phyloP scores from a whole-genome alignment of 2,888 invertebrate genomes.

The Acanthosoma haemorrhoidale region DNA sequence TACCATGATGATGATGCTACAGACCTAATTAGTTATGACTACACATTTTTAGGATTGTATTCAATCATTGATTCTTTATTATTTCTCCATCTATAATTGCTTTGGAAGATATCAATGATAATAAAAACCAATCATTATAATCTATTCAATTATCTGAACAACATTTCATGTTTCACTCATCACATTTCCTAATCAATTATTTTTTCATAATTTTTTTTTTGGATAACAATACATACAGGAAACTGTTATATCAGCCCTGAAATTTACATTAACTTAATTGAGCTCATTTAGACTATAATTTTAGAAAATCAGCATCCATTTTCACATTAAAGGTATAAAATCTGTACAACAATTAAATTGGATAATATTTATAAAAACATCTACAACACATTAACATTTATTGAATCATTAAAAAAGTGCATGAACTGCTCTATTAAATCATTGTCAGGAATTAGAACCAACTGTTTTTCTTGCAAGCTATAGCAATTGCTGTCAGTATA shows the following conservation, averaged over 20 bases:
- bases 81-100: too few species aligned
- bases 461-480: conserved; percentile 4
- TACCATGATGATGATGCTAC: neutral
- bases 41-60: neutral
- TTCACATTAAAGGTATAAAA: conserved; percentile 22
- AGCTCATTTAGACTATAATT: conserved; percentile 17
- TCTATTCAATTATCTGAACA: neutral
- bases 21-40: neutral
- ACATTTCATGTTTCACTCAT: neutral
- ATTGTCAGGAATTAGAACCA: conserved; percentile 1
- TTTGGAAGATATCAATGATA: neutral
- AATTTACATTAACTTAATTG: conserved; percentile 24
- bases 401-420: conserved; percentile 22
- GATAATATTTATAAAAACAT: conserved; percentile 19
- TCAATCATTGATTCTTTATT: neutral
- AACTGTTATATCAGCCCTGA: conserved; percentile 10
- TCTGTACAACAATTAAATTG: conserved; percentile 23
- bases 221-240: neutral
- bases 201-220: too few species aligned
- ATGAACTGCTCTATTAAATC: conserved; percentile 15
- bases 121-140: neutral
- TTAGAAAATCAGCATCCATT: conserved; percentile 2
- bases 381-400: conserved; percentile 18
- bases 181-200: neutral
- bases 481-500: neutral